phyloP scores from a whole-genome alignment of 2,888 invertebrate genomes.

The Latrodectus hesperus region DNA sequence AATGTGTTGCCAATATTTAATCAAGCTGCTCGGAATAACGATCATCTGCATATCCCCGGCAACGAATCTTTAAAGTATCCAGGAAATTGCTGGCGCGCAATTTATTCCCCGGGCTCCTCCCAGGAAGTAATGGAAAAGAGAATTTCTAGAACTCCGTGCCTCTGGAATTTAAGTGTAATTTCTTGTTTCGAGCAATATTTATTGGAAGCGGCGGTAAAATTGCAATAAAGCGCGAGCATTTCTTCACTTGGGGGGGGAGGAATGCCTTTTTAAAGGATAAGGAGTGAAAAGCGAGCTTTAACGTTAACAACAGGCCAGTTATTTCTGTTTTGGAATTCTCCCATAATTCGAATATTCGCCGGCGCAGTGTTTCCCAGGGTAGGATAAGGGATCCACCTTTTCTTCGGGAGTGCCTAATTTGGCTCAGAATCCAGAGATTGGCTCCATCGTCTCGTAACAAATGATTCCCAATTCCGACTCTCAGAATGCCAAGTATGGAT shows the following conservation, averaged over 20 bases:
- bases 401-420: slow-evolving; percentile 36
- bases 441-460: slow-evolving; percentile 17
- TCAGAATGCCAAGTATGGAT: too few relatives aligned
- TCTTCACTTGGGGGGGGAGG: slow-evolving; percentile 63
- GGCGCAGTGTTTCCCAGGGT: slow-evolving; percentile 50
- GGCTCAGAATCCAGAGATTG: slow-evolving; percentile 46
- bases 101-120: slow-evolving; percentile 66
- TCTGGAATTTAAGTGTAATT: slow-evolving; percentile 68
- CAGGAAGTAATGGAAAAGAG: slow-evolving; percentile 66
- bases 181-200: slow-evolving; percentile 68
- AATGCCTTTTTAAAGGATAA: slow-evolving; percentile 59
- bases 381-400: slow-evolving; percentile 62
- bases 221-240: slow-evolving; percentile 67
- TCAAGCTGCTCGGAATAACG: slow-evolving; percentile 55
- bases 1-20: slow-evolving; percentile 59
- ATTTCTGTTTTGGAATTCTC: slow-evolving; percentile 68
- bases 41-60: slow-evolving; percentile 66
- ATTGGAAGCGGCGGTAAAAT: slow-evolving; percentile 67
- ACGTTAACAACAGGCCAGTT: slow-evolving; percentile 68
- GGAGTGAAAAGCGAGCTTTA: slow-evolving; percentile 58
- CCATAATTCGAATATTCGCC: slow-evolving; percentile 68
- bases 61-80: slow-evolving; percentile 65
- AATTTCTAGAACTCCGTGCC: slow-evolving; percentile 64
- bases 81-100: slow-evolving; percentile 44
- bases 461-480: not conserved